A percentile compares a stretch with the other conserved stretches of the same genome.
These are phyloP conservation scores for Antennarius striatus DNA, from an alignment of 2,113 vertebrate genomes.

Conservation along the genomic window DNA sequence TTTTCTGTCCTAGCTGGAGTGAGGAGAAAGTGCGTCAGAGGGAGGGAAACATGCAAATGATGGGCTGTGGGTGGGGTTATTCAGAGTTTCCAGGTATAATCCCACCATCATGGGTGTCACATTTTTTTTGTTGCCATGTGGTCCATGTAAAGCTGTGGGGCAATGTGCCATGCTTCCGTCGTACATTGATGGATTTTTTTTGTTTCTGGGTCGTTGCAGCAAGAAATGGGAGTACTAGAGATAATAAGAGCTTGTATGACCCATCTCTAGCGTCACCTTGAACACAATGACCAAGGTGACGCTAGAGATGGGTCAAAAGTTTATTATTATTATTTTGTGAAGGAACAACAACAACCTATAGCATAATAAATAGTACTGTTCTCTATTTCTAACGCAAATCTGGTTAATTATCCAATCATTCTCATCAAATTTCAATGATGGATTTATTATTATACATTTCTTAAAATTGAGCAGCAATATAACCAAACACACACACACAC, in stretches of 20 bases:
- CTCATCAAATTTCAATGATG: background rate
- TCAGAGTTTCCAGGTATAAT: constrained; percentile 40
- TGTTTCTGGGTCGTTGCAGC: background rate
- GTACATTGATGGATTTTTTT: background rate
- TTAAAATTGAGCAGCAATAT: background rate
- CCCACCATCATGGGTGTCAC: constrained; percentile 41
- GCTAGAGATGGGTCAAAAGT: no score
- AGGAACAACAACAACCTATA: no score
- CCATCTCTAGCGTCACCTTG: no score
- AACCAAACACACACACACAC: background rate
- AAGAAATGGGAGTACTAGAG: background rate
- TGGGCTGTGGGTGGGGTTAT: constrained; percentile 29
- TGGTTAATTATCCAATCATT: no score
- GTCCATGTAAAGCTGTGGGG: constrained; percentile 8
- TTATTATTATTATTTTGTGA: no score
- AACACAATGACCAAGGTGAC: no score
- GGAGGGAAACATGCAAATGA: constrained; percentile 6
- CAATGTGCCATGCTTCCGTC: background rate
- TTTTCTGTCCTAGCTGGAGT: constrained; percentile 3
- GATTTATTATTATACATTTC: background rate
- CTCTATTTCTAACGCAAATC: no score
- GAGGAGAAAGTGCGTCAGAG: constrained; percentile 19
- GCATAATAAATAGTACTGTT: no score
- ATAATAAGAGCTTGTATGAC: no score
- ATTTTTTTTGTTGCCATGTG: constrained; percentile 46